Conservation (phyloP, 2,113 vertebrate species). For the Electrona antarctica region DNA sequence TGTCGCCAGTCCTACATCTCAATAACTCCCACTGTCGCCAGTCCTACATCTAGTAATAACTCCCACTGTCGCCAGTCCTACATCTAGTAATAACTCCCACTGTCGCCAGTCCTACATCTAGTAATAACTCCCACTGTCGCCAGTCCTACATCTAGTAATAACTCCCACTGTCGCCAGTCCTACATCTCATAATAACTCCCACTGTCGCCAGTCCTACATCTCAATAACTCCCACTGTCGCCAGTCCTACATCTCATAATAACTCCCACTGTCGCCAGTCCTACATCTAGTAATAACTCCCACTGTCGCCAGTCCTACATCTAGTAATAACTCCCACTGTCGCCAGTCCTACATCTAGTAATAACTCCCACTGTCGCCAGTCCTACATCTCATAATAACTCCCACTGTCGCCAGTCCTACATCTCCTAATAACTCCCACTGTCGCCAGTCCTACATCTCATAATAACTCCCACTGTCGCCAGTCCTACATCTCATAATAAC, state of each 20-base stretch:
- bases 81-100: not conserved
- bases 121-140: too few species aligned
- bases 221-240: not conserved
- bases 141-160: constrained; percentile 1
- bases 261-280: not conserved
- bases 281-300: not conserved
- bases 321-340: not conserved
- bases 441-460: constrained; percentile 1
- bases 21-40: too few species aligned
- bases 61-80: not conserved
- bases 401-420: not conserved
- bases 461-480: too few species aligned
- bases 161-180: not conserved
- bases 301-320: not conserved
- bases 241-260: not conserved
- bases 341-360: not conserved
- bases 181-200: not conserved
- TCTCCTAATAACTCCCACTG: not conserved
- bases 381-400: not conserved
- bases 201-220: not conserved
- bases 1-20: not conserved
- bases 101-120: not conserved
- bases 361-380: too few species aligned
- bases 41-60: constrained; percentile 1
- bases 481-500: not conserved